A percentile compares a stretch with the other conserved stretches of the same genome.
These are phyloP conservation scores for Elanus axillaris DNA, from an alignment of 2,113 vertebrate species.

Conservation along the genomic window DNA sequence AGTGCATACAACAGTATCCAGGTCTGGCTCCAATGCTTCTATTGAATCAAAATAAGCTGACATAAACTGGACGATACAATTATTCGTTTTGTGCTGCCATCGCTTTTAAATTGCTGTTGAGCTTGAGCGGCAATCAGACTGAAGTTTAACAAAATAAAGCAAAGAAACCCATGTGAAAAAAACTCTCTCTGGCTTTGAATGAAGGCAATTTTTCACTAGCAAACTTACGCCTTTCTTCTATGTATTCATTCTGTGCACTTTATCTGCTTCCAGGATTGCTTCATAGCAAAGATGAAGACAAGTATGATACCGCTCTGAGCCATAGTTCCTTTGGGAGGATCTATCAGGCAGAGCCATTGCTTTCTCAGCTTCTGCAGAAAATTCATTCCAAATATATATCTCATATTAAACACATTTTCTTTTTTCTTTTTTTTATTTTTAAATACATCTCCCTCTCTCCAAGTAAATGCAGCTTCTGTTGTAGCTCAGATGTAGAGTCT, in stretches of 20 bases:
- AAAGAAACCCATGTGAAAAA: not conserved
- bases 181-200: not conserved
- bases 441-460: not conserved
- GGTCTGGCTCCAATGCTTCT: not conserved
- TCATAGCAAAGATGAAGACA: not conserved
- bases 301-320: not conserved
- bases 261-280: not conserved
- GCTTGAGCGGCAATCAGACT: not conserved
- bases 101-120: not conserved
- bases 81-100: not conserved
- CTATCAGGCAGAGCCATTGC: slow-evolving; percentile 5
- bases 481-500: not conserved
- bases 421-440: not conserved
- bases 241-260: not conserved
- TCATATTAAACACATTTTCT: not conserved
- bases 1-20: not conserved
- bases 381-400: not conserved
- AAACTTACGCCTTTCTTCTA: not conserved
- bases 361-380: not conserved
- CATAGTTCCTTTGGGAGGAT: not conserved
- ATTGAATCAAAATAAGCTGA: slow-evolving; percentile 10
- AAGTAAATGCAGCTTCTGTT: not conserved
- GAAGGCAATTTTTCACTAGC: not conserved
- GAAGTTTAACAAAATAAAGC: slow-evolving; percentile 4
- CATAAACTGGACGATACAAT: not conserved